Evolutionary conservation across 35 echinoderm and acorn worm genomes (phyloP).

Genomic region (Ptychodera flava): DNA sequence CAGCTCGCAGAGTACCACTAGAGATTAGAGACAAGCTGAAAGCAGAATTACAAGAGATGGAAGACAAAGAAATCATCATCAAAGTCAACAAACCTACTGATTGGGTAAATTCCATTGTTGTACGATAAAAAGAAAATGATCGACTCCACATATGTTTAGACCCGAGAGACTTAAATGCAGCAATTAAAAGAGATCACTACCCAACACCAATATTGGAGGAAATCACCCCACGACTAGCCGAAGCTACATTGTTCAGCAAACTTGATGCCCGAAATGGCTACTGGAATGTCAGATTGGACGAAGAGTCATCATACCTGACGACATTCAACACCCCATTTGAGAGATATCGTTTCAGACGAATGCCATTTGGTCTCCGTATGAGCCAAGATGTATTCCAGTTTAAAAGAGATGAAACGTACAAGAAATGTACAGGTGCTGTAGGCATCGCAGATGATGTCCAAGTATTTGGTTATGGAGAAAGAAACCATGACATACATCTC

Average conservation of each 20-base stretch:
- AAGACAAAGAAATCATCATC: slow-evolving; percentile 6
- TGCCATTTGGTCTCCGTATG: slow-evolving; percentile 41
- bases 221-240: slow-evolving; percentile 50
- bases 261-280: slow-evolving; percentile 67
- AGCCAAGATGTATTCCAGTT: slow-evolving; percentile 33
- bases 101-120: slow-evolving; percentile 36
- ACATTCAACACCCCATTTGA: slow-evolving; percentile 78
- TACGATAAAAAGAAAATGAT: slow-evolving; percentile 28
- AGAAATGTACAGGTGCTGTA: slow-evolving; percentile 29
- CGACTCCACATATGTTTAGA: slow-evolving; percentile 40
- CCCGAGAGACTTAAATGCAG: slow-evolving; percentile 31
- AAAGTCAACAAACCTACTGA: slow-evolving; percentile 42
- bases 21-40: slow-evolving; percentile 10
- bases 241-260: slow-evolving; percentile 33
- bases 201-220: slow-evolving; percentile 49
- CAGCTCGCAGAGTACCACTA: slow-evolving; percentile 25
- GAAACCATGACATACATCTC: slow-evolving; percentile 37
- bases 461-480: slow-evolving; percentile 36
- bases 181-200: slow-evolving; percentile 41
- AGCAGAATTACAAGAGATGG: slow-evolving; percentile 26
- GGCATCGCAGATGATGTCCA: slow-evolving; percentile 42
- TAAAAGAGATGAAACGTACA: slow-evolving; percentile 36
- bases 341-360: slow-evolving; percentile 41
- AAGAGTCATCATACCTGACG: slow-evolving; percentile 22
- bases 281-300: slow-evolving; percentile 52